phyloP scores from a whole-genome alignment of 2,113 vertebrate species.

The Chaenogobius annularis region DNA sequence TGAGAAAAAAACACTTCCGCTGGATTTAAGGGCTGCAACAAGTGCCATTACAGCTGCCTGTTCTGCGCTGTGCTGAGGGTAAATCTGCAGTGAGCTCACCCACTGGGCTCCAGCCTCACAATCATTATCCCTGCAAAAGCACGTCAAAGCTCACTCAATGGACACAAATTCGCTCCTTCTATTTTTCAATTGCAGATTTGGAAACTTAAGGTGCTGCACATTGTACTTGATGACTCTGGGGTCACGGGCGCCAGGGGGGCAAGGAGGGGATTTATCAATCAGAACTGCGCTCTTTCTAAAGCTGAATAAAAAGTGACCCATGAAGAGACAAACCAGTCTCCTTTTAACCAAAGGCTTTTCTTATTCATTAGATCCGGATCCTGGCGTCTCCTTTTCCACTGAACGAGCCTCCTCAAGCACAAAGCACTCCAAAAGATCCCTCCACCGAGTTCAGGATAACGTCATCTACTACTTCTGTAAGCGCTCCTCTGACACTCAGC shows the following conservation, averaged over 20 bases:
- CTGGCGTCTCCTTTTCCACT: conserved; percentile 65
- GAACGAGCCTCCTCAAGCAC: conserved; percentile 56
- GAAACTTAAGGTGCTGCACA: conserved; percentile 72
- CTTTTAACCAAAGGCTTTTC: conserved; percentile 74
- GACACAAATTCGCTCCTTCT: conserved; percentile 82
- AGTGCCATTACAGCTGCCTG: conserved; percentile 83
- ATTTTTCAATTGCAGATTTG: conserved; percentile 82
- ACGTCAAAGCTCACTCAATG: conserved; percentile 79
- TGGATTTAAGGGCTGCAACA: conserved; percentile 82
- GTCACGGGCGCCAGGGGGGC: conserved; percentile 84
- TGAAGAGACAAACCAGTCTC: conserved; percentile 79
- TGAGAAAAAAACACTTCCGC: conserved; percentile 80
- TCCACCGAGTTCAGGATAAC: conserved; percentile 35
- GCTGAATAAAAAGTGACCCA: conserved; percentile 79
- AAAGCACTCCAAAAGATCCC: conserved; percentile 55
- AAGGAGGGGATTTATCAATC: conserved; percentile 75
- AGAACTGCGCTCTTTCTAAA: conserved; percentile 74
- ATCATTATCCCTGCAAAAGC: conserved; percentile 82
- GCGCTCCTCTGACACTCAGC: not conserved
- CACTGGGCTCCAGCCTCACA: conserved; percentile 72
- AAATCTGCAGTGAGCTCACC: conserved; percentile 74
- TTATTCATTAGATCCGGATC: conserved; percentile 79
- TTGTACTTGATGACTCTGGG: conserved; percentile 84
- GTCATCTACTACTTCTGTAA: conserved; percentile 15
- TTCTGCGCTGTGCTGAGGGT: conserved; percentile 78